phyloP scores from a whole-genome alignment of 2,113 vertebrate genomes.

The Siniperca chuatsi region DNA sequence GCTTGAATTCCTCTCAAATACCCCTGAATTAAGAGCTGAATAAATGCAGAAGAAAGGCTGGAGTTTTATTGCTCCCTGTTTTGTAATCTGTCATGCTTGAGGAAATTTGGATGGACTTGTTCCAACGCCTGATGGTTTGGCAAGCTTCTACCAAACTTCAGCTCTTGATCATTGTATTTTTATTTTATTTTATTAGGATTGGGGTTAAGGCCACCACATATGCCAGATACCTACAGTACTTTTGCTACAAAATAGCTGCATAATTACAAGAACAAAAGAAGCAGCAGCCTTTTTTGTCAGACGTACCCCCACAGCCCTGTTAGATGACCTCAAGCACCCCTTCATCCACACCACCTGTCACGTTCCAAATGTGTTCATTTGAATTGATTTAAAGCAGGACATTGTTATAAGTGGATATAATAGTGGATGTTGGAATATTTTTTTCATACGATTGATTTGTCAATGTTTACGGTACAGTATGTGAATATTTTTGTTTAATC shows the following conservation, averaged over 20 bases:
- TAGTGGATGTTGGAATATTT: not conserved
- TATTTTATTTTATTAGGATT: slow-evolving; percentile 17
- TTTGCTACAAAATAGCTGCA: slow-evolving; percentile 29
- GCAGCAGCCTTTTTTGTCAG: not conserved
- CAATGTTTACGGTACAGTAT: not conserved
- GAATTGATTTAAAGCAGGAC: not conserved
- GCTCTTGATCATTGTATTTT: slow-evolving; percentile 53
- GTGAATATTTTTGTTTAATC: not conserved
- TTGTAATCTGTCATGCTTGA: slow-evolving; percentile 64
- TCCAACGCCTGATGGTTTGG: slow-evolving; percentile 64
- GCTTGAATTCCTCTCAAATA: slow-evolving; percentile 22
- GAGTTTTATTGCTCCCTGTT: slow-evolving; percentile 54
- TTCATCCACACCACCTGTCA: not conserved
- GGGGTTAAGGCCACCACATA: slow-evolving; percentile 26
- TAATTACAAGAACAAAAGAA: slow-evolving; percentile 39
- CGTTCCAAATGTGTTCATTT: not conserved
- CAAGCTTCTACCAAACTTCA: slow-evolving; percentile 15
- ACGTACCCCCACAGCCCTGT: too few species aligned
- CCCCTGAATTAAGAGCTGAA: slow-evolving; percentile 26
- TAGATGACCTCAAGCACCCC: too few species aligned
- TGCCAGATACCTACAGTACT: slow-evolving; percentile 19
- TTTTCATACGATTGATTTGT: not conserved
- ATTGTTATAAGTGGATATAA: not conserved
- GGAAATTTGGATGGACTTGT: slow-evolving; percentile 60
- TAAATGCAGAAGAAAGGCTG: slow-evolving; percentile 32